Percentiles rank a stretch among this genome's conserved stretches.
phyloP scores from a whole-genome alignment of 2,888 invertebrate genomes.

The Hirtodrosophila alboralis region DNA sequence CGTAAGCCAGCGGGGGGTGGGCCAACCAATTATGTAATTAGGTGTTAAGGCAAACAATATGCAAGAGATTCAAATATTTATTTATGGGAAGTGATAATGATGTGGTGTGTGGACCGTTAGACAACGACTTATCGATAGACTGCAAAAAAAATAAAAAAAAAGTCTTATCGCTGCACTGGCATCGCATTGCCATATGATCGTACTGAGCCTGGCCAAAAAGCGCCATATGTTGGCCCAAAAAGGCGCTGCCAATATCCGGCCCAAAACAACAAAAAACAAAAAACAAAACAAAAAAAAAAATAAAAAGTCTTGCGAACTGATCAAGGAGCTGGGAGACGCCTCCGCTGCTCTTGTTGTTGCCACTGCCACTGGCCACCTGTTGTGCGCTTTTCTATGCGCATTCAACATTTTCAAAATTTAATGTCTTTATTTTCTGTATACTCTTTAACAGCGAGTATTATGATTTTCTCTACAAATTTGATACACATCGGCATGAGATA shows the following conservation, averaged over 20 bases:
- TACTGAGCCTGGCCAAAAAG: conserved; percentile 12
- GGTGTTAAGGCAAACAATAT: conserved; percentile 66
- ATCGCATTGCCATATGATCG: conserved; percentile 29
- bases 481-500: background rate
- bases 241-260: conserved; percentile 64
- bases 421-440: conserved; percentile 37
- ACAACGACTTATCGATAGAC: conserved; percentile 1
- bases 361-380: conserved; percentile 55
- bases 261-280: too few relatives aligned
- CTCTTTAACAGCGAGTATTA: background rate
- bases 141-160: too few relatives aligned
- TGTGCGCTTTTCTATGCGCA: conserved; percentile 70
- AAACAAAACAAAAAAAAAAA: too few relatives aligned
- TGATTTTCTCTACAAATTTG: background rate
- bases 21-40: conserved; percentile 71
- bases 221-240: conserved; percentile 38
- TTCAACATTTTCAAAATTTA: conserved; percentile 55
- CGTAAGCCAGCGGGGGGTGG: background rate
- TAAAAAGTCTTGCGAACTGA: conserved; percentile 16
- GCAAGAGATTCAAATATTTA: conserved; percentile 37
- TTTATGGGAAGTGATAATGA: conserved; percentile 11
- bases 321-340: conserved; percentile 30
- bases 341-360: conserved; percentile 1
- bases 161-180: conserved; percentile 54
- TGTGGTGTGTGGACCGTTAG: conserved; percentile 30